These are phyloP conservation scores for Phyllostomus discolor DNA, from an alignment of 2,113 vertebrate genomes.

Conservation along the genomic window DNA sequence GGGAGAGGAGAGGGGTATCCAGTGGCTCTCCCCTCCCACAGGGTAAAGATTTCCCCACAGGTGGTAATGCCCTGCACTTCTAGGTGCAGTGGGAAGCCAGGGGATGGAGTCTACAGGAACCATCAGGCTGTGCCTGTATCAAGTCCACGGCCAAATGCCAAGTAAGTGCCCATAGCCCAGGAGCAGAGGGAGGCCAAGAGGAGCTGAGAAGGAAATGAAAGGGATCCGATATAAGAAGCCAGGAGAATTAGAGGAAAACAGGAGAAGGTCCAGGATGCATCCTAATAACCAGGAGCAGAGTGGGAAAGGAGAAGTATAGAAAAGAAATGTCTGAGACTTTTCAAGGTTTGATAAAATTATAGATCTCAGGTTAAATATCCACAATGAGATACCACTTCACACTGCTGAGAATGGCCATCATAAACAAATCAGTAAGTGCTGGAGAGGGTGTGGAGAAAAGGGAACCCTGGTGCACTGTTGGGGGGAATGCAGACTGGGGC, in stretches of 20 bases:
- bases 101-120: neutral
- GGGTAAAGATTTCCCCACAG: neutral
- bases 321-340: neutral
- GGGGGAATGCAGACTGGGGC: no score
- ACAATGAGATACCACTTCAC: no score
- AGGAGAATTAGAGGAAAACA: neutral
- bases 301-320: neutral
- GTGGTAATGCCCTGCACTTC: neutral
- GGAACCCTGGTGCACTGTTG: no score
- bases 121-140: no score
- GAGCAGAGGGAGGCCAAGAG: neutral
- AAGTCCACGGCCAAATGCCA: neutral
- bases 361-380: neutral
- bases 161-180: neutral
- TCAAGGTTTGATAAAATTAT: neutral
- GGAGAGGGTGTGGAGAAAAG: no score
- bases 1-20: neutral
- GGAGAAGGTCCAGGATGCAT: neutral
- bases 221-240: neutral
- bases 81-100: neutral
- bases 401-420: no score
- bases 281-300: neutral
- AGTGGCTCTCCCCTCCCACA: neutral
- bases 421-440: no score
- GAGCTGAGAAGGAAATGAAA: neutral